A percentile compares a stretch with the other conserved stretches of the same genome.
These are phyloP conservation scores for Melanerpes formicivorus DNA, from an alignment of 2,113 vertebrate species.

Conservation along the genomic window DNA sequence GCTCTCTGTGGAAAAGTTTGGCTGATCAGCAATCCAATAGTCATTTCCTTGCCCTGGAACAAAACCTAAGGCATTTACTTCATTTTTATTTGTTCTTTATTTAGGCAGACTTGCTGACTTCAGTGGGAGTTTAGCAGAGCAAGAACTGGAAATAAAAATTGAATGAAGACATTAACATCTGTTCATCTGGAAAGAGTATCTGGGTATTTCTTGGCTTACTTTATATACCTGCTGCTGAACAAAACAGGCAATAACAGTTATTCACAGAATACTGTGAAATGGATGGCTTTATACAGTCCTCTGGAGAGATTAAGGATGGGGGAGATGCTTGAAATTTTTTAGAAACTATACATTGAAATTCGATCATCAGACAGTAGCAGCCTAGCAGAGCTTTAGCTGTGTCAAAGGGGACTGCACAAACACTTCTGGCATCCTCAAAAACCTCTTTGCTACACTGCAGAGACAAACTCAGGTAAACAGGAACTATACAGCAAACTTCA, in stretches of 20 bases:
- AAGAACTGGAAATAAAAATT: slow-evolving; percentile 32
- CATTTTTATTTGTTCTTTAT: slow-evolving; percentile 41
- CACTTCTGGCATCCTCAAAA: neutral
- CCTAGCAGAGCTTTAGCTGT: neutral
- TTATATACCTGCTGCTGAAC: neutral
- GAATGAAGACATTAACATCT: slow-evolving; percentile 42
- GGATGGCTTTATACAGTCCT: neutral
- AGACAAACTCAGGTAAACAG: neutral
- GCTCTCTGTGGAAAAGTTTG: neutral
- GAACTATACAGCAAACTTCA: neutral
- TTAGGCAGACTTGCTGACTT: slow-evolving; percentile 45
- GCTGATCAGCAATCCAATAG: slow-evolving; percentile 14
- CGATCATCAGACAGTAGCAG: neutral
- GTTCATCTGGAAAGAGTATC: slow-evolving; percentile 32
- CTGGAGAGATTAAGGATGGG: neutral
- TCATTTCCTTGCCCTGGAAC: neutral
- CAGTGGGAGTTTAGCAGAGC: slow-evolving; percentile 3
- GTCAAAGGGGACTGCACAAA: neutral
- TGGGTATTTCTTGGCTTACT: neutral
- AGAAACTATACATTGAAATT: neutral
- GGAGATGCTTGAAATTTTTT: neutral
- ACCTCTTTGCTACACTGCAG: neutral
- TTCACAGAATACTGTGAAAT: neutral
- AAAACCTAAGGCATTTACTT: slow-evolving; percentile 31
- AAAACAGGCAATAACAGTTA: neutral